A percentile compares a stretch with the other conserved stretches of the same genome.
Conservation (phyloP, 2,888 invertebrate genomes). For the Proisotoma minuta region DNA sequence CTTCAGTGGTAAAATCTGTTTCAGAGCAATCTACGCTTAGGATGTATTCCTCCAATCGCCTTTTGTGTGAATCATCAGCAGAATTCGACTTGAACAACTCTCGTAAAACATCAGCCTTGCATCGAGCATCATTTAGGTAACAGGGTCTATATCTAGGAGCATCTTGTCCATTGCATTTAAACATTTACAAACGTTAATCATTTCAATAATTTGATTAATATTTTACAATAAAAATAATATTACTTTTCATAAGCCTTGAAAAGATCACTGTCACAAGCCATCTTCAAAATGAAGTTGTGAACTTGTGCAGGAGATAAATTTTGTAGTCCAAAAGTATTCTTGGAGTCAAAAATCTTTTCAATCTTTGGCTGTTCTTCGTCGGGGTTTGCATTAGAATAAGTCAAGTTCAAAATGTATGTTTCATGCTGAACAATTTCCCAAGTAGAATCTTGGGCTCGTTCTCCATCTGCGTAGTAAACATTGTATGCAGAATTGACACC, state of each 20-base stretch:
- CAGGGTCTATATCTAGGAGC: slow-evolving; percentile 1
- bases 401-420: slow-evolving; percentile 70
- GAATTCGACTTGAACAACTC: slow-evolving; percentile 6
- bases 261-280: slow-evolving; percentile 57
- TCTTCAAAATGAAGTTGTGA: slow-evolving; percentile 58
- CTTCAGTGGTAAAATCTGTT: not conserved
- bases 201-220: not conserved
- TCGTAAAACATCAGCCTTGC: slow-evolving; percentile 14
- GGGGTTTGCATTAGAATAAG: slow-evolving; percentile 61
- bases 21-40: not conserved
- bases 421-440: slow-evolving; percentile 57
- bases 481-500: slow-evolving; percentile 81
- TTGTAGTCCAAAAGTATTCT: slow-evolving; percentile 60
- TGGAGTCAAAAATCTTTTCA: slow-evolving; percentile 69
- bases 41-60: not conserved
- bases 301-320: slow-evolving; percentile 62
- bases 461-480: slow-evolving; percentile 63
- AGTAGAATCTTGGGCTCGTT: slow-evolving; percentile 47
- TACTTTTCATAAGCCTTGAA: slow-evolving; percentile 55
- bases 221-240: not conserved
- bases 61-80: not conserved
- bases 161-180: slow-evolving; percentile 6
- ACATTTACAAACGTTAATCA: not conserved
- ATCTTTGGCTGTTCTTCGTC: slow-evolving; percentile 59
- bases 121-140: not conserved